phyloP scores from a whole-genome alignment of 2,797 vertebrate genomes.

The Alexandromys oeconomus region DNA sequence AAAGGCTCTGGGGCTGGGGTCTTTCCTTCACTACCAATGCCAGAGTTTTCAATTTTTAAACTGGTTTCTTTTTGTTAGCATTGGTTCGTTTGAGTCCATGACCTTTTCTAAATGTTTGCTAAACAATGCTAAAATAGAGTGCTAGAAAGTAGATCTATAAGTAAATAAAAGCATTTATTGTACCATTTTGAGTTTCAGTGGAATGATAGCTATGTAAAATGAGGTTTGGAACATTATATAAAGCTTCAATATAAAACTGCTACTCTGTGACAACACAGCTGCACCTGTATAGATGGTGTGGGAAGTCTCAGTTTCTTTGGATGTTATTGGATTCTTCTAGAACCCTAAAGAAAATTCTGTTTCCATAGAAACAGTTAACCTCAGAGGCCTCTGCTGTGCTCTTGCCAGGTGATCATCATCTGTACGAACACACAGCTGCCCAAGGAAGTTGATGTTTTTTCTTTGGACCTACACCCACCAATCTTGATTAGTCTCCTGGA shows the following conservation, averaged over 20 bases:
- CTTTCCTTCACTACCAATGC: background rate
- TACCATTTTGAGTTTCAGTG: background rate
- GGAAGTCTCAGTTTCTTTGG: constrained; percentile 38
- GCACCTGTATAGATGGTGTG: background rate
- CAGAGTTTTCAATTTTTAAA: background rate
- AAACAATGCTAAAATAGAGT: background rate
- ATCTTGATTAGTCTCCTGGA: background rate
- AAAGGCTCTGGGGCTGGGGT: background rate
- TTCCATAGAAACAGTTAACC: constrained; percentile 49
- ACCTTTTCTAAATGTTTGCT: background rate
- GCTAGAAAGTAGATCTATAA: background rate
- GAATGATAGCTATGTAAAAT: constrained; percentile 15
- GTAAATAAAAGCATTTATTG: background rate
- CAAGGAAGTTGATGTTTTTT: constrained; percentile 26
- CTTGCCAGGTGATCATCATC: constrained; percentile 36
- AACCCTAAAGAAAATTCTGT: constrained; percentile 68
- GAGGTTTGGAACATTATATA: constrained; percentile 44
- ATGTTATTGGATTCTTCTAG: constrained; percentile 43
- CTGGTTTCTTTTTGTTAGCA: background rate
- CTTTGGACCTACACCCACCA: constrained; percentile 50
- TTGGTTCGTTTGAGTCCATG: constrained; percentile 26
- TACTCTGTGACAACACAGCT: constrained; percentile 23
- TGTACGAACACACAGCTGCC: background rate
- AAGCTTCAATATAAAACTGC: background rate
- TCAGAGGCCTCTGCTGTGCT: background rate